Evolutionary conservation across 2,113 vertebrate species (phyloP), one percentile per base, ranked within the genome.

Genomic region (Condylura cristata): DNA sequence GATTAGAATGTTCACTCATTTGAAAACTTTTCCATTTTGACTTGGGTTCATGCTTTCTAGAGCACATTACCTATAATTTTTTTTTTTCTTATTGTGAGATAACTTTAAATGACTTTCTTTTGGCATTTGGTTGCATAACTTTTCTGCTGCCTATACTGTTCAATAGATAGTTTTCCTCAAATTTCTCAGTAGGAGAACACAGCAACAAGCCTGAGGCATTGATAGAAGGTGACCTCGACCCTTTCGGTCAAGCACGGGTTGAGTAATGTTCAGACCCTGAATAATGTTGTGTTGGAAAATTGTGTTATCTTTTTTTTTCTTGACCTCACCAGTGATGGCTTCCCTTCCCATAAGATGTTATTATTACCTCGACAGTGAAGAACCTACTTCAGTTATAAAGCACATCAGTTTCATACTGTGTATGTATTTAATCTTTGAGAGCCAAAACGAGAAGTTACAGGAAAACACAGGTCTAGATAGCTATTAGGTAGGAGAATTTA

Each of bases 281-380:
- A 82, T 66, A 89, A 71, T 51, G 46, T 22, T 74, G 12, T 89
- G 11, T 34, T 93, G 56, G n/a, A 86, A 89, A 92, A 68, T 32
- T 16, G 16, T 60, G 66, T 86, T 65, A 2, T 74, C 30, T 66
- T 37, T 89, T 44, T 44, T 60, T 75, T 75, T 71, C 71, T 51
- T 87, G 51, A 83, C 16, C 71, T 87, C 46, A 46, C 51, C 32
- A 53, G 41, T 7, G 78, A 81, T 34, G 18, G 10, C 0, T 79
- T 58, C 28, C 30, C 44, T 78, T 91, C 81, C 63, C 75, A 37
- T 18, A 79, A 80, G 61, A 91, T 90, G 76, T 53, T 88, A 66
- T 75, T 82, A 91, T 94, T 65, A 82, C 86, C 92, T 66, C 80
- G 82, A 94, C 66, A 86, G 46, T 39, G 56, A 94, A 86, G 75